Base-by-base conservation (phyloP, 2,113 vertebrate species). In the Motacilla tschutschensis region DNA sequence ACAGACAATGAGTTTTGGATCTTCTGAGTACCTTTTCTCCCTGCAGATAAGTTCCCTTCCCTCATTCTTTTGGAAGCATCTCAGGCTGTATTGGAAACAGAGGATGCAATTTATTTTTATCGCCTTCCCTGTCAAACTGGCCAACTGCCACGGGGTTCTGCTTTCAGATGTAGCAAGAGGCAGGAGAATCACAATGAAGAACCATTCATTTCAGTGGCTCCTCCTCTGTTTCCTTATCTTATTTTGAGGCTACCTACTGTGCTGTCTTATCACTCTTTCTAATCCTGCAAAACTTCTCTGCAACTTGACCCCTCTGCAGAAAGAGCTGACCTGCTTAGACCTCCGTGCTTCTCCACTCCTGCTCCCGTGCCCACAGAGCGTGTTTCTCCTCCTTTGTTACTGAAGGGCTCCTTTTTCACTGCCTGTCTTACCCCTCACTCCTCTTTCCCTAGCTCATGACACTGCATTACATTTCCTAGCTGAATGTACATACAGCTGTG, bases 51-150 rank as follows among this genome's bases (percentile, higher is more conserved):
- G 33, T 76, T 60, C 72, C 86, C 71, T 92, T 63, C 67, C 88
- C 67, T 65, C 78, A 17, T 69, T 79, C 80, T 63, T 83, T 57
- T 91, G 78, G 84, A 85, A 79, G 26, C 36, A 60, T 88, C 86
- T 88, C 72, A 9, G 63, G 48, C 87, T 88, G 78, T 85, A 85
- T 36, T 93, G 57, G 81, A 91, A 94, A 88, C 84, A 90, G 79
- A 85, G 89, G 79, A 91, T 92, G 77, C 78, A 78, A 92, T 92
- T 92, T 87, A 92, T 95, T 94, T 94, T 94, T 94, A 95, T 94
- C 69, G 1, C 88, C 60, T 79, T 93, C 78, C 43, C 64, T 77
- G 92, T 93, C 84, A 86, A 94, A 91, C 83, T 87, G 86, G 93
- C 93, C 86, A 87, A 77, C 81, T 79, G 79, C 81, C 92, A 90